Conservation (phyloP, 2,888 invertebrate genomes). For the Rhagophthalmus giganteus region DNA sequence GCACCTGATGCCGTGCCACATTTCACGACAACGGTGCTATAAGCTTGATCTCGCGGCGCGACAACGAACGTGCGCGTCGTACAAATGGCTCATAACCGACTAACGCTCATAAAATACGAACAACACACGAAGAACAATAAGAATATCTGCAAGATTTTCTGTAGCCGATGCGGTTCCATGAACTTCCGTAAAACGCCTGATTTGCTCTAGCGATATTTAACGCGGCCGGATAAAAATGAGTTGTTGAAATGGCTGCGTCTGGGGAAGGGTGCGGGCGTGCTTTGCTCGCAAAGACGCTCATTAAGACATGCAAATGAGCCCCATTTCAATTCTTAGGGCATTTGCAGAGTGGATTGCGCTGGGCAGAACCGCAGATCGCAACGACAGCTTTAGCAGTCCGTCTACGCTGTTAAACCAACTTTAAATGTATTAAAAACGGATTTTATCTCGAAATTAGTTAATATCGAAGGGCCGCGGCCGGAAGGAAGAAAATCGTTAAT, state of each 20-base stretch:
- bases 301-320: conserved; percentile 55
- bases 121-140: conserved; percentile 49
- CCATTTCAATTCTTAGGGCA: conserved; percentile 54
- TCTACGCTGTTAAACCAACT: conserved; percentile 21
- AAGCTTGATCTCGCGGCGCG: conserved; percentile 53
- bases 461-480: no score
- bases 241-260: conserved; percentile 46
- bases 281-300: conserved; percentile 53
- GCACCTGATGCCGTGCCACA: conserved; percentile 47
- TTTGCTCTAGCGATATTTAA: conserved; percentile 44
- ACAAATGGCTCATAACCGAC: conserved; percentile 50
- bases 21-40: conserved; percentile 51
- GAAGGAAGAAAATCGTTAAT: no score
- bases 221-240: conserved; percentile 47
- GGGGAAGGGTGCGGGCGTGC: conserved; percentile 46
- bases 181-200: conserved; percentile 34
- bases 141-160: conserved; percentile 28
- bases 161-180: conserved; percentile 23
- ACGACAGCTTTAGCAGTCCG: conserved; percentile 25
- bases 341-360: conserved; percentile 51
- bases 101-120: conserved; percentile 55
- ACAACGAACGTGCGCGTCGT: conserved; percentile 53
- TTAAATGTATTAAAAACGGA: conserved; percentile 10
- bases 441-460: neutral
- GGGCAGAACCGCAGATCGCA: conserved; percentile 41